Conservation (phyloP, 2,888 invertebrate species). For the Zaprionus obscuricornis region DNA sequence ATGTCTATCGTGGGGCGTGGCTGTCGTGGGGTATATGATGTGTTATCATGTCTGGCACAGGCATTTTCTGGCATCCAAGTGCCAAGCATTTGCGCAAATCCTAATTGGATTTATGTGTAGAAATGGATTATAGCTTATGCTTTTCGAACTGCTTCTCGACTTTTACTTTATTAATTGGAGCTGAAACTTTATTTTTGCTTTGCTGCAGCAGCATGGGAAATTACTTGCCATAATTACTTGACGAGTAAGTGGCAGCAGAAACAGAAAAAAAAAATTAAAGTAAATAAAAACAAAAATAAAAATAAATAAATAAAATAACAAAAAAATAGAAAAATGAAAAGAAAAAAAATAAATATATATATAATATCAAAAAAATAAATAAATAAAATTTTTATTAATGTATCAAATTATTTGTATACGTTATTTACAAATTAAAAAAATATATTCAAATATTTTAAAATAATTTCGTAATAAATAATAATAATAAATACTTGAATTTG, state of each 20-base stretch:
- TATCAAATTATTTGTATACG: no score
- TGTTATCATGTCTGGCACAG: slow-evolving; percentile 57
- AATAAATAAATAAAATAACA: no score
- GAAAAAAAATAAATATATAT: no score
- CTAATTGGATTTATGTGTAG: slow-evolving; percentile 79
- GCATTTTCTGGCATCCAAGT: slow-evolving; percentile 49
- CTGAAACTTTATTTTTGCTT: not conserved
- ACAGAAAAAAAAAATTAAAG: no score
- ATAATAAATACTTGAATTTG: no score
- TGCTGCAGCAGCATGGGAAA: slow-evolving; percentile 5
- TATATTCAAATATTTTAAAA: no score
- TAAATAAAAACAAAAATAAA: no score
- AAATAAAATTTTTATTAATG: no score
- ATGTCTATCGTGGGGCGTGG: slow-evolving; percentile 25
- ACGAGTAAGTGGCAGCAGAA: not conserved
- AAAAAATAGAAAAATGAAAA: no score
- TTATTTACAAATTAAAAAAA: no score
- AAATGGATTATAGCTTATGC: slow-evolving; percentile 76
- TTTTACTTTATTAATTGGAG: slow-evolving; percentile 61
- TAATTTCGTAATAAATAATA: no score
- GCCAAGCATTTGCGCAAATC: slow-evolving; percentile 67
- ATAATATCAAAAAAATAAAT: no score
- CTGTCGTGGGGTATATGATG: not conserved
- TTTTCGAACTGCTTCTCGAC: slow-evolving; percentile 40
- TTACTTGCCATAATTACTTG: slow-evolving; percentile 2